Conservation (phyloP, 2,888 invertebrate species). For the Melanostoma mellinum region DNA sequence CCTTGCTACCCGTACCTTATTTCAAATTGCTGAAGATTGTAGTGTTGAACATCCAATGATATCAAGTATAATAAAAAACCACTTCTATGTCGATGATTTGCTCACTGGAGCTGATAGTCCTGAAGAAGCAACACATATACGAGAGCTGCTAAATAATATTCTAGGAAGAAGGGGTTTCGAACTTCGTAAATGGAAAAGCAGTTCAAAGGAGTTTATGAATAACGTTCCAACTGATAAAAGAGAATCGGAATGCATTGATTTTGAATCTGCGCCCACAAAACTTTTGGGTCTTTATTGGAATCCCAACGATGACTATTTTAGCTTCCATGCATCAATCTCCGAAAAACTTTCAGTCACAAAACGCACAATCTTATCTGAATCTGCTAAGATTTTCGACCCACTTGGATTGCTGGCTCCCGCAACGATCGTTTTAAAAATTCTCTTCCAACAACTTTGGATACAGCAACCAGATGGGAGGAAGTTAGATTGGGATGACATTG, state of each 20-base stretch:
- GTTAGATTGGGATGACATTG: neutral
- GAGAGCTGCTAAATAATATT: neutral
- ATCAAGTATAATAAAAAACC: constrained; percentile 16
- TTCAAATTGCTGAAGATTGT: no score
- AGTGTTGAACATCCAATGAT: neutral
- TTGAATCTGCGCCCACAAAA: constrained; percentile 14
- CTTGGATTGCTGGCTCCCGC: constrained; percentile 1
- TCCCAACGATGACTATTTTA: constrained; percentile 13
- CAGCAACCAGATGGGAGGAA: neutral
- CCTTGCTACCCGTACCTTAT: no score
- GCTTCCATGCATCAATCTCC: neutral
- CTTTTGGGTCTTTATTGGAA: constrained; percentile 12
- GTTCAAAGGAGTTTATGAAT: constrained; percentile 5
- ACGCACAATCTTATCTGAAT: neutral
- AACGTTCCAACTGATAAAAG: neutral
- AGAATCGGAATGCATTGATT: constrained; percentile 8
- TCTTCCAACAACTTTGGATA: constrained; percentile 10
- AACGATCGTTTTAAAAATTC: constrained; percentile 7
- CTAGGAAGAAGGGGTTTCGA: neutral
- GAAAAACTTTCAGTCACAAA: constrained; percentile 6
- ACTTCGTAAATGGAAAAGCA: constrained; percentile 18
- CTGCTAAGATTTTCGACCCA: constrained; percentile 12
- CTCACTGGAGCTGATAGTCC: constrained; percentile 20
- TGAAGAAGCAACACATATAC: constrained; percentile 18
- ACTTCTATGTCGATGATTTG: constrained; percentile 27